Evolutionary conservation across 2,113 vertebrate species (phyloP), one percentile per base, ranked within the genome.

Genomic region (Rhineura floridana): DNA sequence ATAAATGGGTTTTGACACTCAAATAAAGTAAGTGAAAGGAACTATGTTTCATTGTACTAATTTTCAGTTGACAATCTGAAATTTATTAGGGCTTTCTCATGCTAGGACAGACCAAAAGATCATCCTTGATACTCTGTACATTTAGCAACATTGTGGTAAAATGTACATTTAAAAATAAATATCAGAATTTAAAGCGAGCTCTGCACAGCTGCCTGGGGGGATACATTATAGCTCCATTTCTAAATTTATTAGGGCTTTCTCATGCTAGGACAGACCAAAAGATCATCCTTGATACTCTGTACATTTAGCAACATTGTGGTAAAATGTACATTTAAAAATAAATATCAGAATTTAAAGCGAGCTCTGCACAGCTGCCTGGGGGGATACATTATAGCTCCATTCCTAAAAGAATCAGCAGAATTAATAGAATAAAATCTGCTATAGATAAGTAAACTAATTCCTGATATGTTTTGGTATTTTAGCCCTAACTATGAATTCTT

Each of bases 101-200:
- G 50, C n/a, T 85, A 59, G 25, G 44, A 12, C 8, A 25, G n/a
- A 52, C 65, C 10, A 36, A 33, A 72, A 17, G 21, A 52, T 83
- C 62, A 70, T 70, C 65, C 46, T 84, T 9, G 9, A 28, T n/a
- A 6, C 46, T 50, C 8, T 50, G 23, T 25, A n/a, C 3, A 25
- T 6, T 52, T 84, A 52, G 33, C 17, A 36, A 52, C 33, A 39
- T 52, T n/a, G 17, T 84, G 48, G n/a, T 67, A 52, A 83, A 84
- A 50, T 28, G 12, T 23, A 17, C n/a, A 70, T 83, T 67, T 83
- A 44, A 81, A 81, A 81, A 81, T 81, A 67, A 81, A 81, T 81
- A 63, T 75, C 52, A 10, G 25, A 85, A 62, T 46, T 63, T 46
- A 62, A 19, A 81, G 76, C 6, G 48, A 76, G 17, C 55, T 63